Evolutionary conservation across 2,888 invertebrate species (phyloP), one percentile per base, ranked within the genome.

Genomic region (Lasioglossum villosulum): DNA sequence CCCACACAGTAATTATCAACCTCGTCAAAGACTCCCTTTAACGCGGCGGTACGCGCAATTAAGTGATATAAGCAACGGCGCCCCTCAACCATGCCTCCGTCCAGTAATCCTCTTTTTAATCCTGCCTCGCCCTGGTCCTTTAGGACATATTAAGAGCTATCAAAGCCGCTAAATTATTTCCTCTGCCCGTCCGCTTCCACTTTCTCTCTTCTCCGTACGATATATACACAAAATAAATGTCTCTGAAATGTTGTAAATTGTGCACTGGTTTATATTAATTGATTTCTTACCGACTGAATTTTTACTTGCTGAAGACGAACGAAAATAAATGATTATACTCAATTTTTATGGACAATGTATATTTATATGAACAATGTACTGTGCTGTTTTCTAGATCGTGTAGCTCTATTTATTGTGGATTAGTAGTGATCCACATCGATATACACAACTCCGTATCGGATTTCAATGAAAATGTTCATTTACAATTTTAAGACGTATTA

Each of bases 1-100:
- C 34, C 59, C 82, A 77, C 80, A 80, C 82, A 82, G 87, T 88
- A 88, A 88, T 88, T 88, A 88, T 88, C 87, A 87, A 75, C 83
- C 82, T 82, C 75, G 87, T 88, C 88, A 88, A 88, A 88, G 86
- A 86, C 83, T 88, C 82, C 80, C 86, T 87, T 87, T 82, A 87
- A 83, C 83, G 87, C 76, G 81, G 34, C 30, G 78, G 70, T 75
- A 82, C 88, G 87, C 83, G 86, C 86, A 88, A 87, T 88, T 88
- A 88, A 87, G 80, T 78, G 86, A 80, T 73, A 82, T 80, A 82
- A 88, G 75, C 86, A 83, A 78, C 82, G 71, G 14, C 68, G 52
- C 37, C 68, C 70, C 48, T 10, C 39, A 12, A 16, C 59, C 42
- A 63, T 19, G n/a, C n/a, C 48, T 19, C 68, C 37, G 27, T n/a